These are phyloP conservation scores for Anisognathus igniventris DNA, from an alignment of 2,797 vertebrate species.

Conservation along the genomic window DNA sequence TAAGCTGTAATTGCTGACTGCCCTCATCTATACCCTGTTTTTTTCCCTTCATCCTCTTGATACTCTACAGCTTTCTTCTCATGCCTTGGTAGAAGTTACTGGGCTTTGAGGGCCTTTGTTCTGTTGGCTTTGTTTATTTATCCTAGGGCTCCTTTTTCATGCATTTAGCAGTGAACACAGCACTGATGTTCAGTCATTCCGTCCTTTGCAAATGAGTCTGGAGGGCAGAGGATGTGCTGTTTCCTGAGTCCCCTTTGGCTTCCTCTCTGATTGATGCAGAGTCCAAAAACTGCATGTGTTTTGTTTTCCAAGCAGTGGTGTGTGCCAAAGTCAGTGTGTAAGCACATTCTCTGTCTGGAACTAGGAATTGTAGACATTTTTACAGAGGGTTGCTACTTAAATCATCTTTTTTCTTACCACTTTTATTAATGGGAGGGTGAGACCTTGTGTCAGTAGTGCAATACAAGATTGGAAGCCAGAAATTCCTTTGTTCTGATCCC, in stretches of 20 bases:
- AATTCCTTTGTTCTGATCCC: not conserved
- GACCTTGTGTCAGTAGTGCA: not conserved
- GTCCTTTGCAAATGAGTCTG: constrained; percentile 31
- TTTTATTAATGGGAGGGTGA: not conserved
- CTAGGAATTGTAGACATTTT: constrained; percentile 23
- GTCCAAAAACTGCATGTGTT: constrained; percentile 45
- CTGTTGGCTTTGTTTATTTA: constrained; percentile 33
- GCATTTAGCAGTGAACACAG: not conserved
- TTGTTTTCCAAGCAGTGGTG: constrained; percentile 2
- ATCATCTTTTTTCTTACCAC: not conserved
- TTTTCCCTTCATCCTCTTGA: not conserved
- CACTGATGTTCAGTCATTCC: not conserved
- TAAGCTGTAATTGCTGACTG: not conserved
- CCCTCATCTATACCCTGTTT: not conserved
- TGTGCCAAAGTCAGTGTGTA: constrained; percentile 40
- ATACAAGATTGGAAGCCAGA: not conserved
- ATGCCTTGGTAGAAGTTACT: not conserved
- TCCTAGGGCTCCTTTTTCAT: constrained; percentile 15
- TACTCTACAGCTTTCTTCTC: not conserved
- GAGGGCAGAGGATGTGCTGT: constrained; percentile 52
- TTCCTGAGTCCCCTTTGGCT: constrained; percentile 43
- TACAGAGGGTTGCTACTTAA: not conserved
- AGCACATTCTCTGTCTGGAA: constrained; percentile 62
- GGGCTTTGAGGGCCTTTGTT: constrained; percentile 21
- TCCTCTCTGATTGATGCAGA: constrained; percentile 11